Conservation (phyloP, 2,797 vertebrate genomes). For the Podarcis siculus region DNA sequence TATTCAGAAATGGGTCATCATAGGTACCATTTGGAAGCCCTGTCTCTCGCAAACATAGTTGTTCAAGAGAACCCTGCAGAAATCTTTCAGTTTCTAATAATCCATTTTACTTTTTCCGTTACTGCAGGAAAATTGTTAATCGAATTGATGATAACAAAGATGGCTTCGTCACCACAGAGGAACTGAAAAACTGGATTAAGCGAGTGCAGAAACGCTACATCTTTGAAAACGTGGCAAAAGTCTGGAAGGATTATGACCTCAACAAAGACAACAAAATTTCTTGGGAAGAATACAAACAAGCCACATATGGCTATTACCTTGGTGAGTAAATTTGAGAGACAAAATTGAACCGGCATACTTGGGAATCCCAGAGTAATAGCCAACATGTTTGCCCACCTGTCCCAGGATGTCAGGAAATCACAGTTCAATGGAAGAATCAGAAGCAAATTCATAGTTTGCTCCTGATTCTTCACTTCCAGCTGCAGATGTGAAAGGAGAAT, state of each 20-base stretch:
- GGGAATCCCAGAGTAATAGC: neutral
- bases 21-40: neutral
- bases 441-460: no score
- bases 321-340: constrained; percentile 75
- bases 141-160: constrained; percentile 89
- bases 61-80: neutral
- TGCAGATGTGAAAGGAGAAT: no score
- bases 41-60: neutral
- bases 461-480: no score
- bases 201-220: constrained; percentile 97
- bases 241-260: constrained; percentile 96
- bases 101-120: constrained; percentile 22
- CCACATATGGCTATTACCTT: constrained; percentile 96
- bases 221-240: constrained; percentile 96
- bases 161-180: constrained; percentile 87
- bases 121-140: constrained; percentile 91
- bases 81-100: neutral
- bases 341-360: neutral
- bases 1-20: neutral
- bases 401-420: neutral
- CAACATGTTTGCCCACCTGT: no score
- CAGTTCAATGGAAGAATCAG: no score
- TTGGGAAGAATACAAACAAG: constrained; percentile 98
- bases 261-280: constrained; percentile 95
- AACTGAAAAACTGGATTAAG: constrained; percentile 95